Percentiles rank a stretch among this genome's conserved stretches.
Conservation (phyloP, 2,888 invertebrate genomes). For the Brachylomia viminalis region DNA sequence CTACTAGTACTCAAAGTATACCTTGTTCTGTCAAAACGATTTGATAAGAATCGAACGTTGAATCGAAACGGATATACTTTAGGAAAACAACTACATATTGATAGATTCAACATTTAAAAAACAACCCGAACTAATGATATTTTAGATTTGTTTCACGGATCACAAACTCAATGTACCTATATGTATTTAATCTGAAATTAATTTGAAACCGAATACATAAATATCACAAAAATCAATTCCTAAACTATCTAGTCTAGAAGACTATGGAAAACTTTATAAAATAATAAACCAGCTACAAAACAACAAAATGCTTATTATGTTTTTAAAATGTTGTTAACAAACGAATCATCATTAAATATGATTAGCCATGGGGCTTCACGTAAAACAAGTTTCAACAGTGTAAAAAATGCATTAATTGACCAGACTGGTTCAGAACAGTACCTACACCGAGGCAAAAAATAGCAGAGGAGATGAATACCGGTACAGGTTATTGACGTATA, state of each 20-base stretch:
- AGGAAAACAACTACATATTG: background rate
- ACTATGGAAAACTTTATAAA: background rate
- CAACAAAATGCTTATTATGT: background rate
- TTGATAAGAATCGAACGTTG: background rate
- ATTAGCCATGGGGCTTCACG: background rate
- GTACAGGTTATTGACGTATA: conserved; percentile 6
- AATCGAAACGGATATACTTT: background rate
- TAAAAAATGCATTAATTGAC: conserved; percentile 23
- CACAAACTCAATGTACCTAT: background rate
- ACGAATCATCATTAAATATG: conserved; percentile 10
- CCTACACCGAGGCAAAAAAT: conserved; percentile 21
- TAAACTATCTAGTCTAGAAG: background rate
- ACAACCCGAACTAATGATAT: background rate
- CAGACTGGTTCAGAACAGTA: conserved; percentile 6
- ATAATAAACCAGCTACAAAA: background rate
- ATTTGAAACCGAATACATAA: background rate
- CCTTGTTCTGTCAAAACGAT: background rate
- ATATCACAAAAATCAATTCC: background rate
- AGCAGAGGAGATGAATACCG: background rate
- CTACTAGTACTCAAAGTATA: background rate
- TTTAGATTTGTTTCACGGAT: background rate
- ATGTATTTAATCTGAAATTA: background rate
- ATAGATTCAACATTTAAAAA: background rate
- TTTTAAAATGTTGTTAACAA: background rate
- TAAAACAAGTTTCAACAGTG: conserved; percentile 23